Percentiles rank a stretch among this genome's conserved stretches.
Conservation (phyloP, 2,888 invertebrate species). For the Eupithecia tripunctaria region DNA sequence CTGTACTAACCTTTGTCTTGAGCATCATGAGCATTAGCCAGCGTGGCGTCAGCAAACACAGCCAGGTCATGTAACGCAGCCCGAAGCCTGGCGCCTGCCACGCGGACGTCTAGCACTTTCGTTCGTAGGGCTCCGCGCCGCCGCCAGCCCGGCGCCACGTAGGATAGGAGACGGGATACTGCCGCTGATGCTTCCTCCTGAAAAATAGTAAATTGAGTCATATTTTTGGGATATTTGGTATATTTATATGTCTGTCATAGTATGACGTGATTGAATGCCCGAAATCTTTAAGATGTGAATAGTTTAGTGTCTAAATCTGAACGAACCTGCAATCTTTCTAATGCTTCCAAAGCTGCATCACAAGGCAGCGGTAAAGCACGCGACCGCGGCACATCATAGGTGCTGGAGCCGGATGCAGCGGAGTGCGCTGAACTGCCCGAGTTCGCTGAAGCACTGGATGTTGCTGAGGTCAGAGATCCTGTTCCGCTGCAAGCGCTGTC, state of each 20-base stretch:
- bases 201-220: not conserved
- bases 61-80: conserved; percentile 94
- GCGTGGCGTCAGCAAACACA: conserved; percentile 94
- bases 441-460: conserved; percentile 79
- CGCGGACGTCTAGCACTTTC: conserved; percentile 92
- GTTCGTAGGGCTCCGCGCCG: conserved; percentile 90
- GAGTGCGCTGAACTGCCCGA: conserved; percentile 78
- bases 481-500: conserved; percentile 84
- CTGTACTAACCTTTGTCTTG: conserved; percentile 88
- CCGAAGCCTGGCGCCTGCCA: conserved; percentile 90
- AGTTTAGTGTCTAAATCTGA: too few species aligned
- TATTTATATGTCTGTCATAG: too few species aligned
- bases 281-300: not conserved
- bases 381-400: conserved; percentile 78
- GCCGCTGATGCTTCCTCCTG: conserved; percentile 91
- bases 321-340: conserved; percentile 84
- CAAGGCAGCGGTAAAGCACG: conserved; percentile 79
- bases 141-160: conserved; percentile 93
- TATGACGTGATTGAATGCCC: too few species aligned
- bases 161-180: conserved; percentile 88
- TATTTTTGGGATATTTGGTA: too few species aligned
- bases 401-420: conserved; percentile 79
- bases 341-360: conserved; percentile 79
- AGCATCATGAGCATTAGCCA: conserved; percentile 93
- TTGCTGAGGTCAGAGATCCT: conserved; percentile 78